A percentile compares a stretch with the other conserved stretches of the same genome.
Evolutionary conservation across 2,888 invertebrate species (phyloP).

Genomic region (Bibio marci): DNA sequence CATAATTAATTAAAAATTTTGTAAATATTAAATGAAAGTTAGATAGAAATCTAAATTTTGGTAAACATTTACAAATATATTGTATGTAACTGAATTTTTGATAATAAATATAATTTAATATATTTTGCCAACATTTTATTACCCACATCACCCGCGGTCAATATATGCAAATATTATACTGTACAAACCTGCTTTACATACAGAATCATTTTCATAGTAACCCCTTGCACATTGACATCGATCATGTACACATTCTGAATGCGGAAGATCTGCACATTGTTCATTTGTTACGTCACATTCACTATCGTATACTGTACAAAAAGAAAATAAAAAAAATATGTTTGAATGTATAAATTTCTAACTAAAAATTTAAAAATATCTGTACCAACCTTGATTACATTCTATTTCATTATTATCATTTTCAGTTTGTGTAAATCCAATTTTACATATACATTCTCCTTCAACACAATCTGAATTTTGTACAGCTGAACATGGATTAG

Average conservation of each 20-base stretch:
- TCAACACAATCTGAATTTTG: slow-evolving; percentile 25
- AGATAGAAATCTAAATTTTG: too few relatives aligned
- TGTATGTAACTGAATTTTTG: too few relatives aligned
- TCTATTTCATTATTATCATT: too few relatives aligned
- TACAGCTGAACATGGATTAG: slow-evolving; percentile 19
- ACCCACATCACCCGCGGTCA: too few relatives aligned
- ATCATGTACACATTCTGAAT: slow-evolving; percentile 23
- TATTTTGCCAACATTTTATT: too few relatives aligned
- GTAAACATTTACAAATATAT: too few relatives aligned
- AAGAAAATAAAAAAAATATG: too few relatives aligned
- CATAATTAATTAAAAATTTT: neutral
- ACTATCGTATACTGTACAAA: slow-evolving; percentile 4
- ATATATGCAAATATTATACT: neutral
- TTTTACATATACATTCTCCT: slow-evolving; percentile 21
- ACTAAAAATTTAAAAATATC: too few relatives aligned
- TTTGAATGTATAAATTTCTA: too few relatives aligned
- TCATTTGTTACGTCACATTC: slow-evolving; percentile 10
- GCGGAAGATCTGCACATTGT: slow-evolving; percentile 19
- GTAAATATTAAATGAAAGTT: too few relatives aligned
- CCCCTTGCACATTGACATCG: slow-evolving; percentile 23
- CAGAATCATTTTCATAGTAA: slow-evolving; percentile 20
- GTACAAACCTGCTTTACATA: slow-evolving; percentile 28
- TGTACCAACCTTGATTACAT: too few relatives aligned
- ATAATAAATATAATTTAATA: too few relatives aligned
- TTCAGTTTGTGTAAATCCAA: slow-evolving; percentile 21